Conservation (phyloP, 2,888 invertebrate species). For the Julus scandinavius region DNA sequence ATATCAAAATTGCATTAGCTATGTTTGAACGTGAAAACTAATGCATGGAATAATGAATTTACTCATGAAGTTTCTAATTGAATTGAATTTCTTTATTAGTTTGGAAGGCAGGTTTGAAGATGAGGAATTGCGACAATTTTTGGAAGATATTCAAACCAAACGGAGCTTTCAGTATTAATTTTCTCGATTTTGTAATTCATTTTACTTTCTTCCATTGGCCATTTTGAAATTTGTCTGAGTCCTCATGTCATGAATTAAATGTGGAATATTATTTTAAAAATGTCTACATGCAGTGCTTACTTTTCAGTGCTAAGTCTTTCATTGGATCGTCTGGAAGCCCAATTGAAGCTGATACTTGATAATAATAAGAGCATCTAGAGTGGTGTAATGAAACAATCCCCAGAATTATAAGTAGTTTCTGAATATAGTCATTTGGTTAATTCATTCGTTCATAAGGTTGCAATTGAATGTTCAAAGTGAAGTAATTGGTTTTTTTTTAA, state of each 20-base stretch:
- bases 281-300: background rate
- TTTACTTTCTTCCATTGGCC: background rate
- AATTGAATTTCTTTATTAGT: constrained; percentile 65
- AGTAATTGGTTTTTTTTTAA: background rate
- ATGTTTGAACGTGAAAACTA: no score
- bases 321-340: no score
- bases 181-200: constrained; percentile 1
- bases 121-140: constrained; percentile 93
- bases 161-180: constrained; percentile 93
- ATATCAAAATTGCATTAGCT: no score
- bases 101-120: constrained; percentile 97
- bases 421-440: no score
- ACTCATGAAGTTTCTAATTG: constrained; percentile 29
- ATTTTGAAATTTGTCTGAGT: background rate
- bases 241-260: background rate
- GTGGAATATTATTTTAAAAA: background rate
- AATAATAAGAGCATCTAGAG: no score
- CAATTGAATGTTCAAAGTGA: no score
- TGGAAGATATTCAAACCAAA: constrained; percentile 98
- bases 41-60: no score
- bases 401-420: no score
- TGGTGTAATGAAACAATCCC: no score
- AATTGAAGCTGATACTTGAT: no score
- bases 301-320: no score
- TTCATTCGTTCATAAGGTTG: no score